Base-by-base conservation (phyloP, 2,888 invertebrate species). In the Imbricaverruca yamaguchii region DNA sequence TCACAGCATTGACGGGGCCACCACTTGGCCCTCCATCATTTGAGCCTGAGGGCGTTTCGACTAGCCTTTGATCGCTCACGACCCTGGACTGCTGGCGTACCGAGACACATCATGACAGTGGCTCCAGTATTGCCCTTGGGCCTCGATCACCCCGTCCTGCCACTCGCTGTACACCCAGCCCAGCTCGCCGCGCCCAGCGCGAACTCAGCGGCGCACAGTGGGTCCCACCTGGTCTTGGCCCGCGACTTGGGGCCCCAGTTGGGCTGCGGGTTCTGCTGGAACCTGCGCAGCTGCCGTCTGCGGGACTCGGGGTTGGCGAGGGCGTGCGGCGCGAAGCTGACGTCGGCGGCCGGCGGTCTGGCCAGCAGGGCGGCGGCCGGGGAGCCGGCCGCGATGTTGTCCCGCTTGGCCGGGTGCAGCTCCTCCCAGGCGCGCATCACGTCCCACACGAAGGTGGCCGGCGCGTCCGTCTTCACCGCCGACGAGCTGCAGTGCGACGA, bases 401-500 rank as follows among this genome's bases (percentile, higher is more conserved):
- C 77, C 23, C 82, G 80, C 55, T 80, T 81, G 39, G 82, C 81
- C 11, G 84, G 84, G 74, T 83, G 65, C 23, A 74, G 23, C 67
- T 81, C 83, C 65, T 91, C 92, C 95, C 96, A 96, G 79, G 91
- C 90, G 83, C 96, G 89, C 85, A 98, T 90, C 81, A 98, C 91
- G 87, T 98, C 97, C 98, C 98, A 99, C 25, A 99, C 86, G 15
- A 97, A 90, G 1, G 89, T 87, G 67, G 92, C 88, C 0, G 99
- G 96, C 7, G 98, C 98, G 86, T 94, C 90, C 0, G 98, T 98
- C 89, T 99, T 99, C 53, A 98, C 89, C 0, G 97, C 96, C 84
- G 92, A 91, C 86, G 93, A 94, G 83, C 91, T 91, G 81, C 94
- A 93, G 89, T 99, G 99, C 0, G 98, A 96, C 85, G 92, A 92